phyloP scores from a whole-genome alignment of 2,113 vertebrate species.

The Macquaria ambigua region DNA sequence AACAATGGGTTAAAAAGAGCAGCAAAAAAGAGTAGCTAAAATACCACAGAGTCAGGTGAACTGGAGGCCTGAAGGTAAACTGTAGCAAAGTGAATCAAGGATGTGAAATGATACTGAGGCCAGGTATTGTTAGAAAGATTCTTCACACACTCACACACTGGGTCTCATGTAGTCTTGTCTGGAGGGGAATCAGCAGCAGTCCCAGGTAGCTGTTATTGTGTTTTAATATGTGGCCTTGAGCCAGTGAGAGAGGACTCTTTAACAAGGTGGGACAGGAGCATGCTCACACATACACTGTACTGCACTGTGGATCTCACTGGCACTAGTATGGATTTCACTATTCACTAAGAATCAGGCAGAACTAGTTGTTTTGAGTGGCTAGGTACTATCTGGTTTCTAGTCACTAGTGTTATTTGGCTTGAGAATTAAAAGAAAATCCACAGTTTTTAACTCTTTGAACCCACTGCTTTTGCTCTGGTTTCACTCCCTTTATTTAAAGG shows the following conservation, averaged over 20 bases:
- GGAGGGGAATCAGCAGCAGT: constrained; percentile 67
- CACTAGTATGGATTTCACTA: too few relatives aligned
- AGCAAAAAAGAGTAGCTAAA: constrained; percentile 1
- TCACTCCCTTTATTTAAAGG: too few relatives aligned
- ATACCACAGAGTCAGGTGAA: constrained; percentile 6
- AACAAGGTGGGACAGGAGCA: too few relatives aligned
- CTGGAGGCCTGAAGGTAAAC: constrained; percentile 13
- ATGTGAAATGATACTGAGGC: constrained; percentile 12
- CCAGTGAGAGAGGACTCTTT: constrained; percentile 47
- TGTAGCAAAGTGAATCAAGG: constrained; percentile 33
- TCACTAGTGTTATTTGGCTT: too few relatives aligned
- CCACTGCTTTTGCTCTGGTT: too few relatives aligned
- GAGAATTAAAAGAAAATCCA: too few relatives aligned
- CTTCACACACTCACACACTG: constrained; percentile 11
- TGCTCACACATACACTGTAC: too few relatives aligned
- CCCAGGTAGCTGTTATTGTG: constrained; percentile 68
- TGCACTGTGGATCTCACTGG: too few relatives aligned
- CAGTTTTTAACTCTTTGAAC: too few relatives aligned
- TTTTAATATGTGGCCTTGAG: constrained; percentile 74
- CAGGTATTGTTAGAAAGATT: constrained; percentile 14
- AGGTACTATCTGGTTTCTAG: too few relatives aligned
- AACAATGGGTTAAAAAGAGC: constrained; percentile 2
- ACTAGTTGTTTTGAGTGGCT: too few relatives aligned
- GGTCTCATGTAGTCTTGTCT: constrained; percentile 48
- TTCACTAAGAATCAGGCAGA: too few relatives aligned